These are phyloP conservation scores for Papilio polyxenes DNA, from an alignment of 1,140 invertebrate genomes.

Conservation along the genomic window DNA sequence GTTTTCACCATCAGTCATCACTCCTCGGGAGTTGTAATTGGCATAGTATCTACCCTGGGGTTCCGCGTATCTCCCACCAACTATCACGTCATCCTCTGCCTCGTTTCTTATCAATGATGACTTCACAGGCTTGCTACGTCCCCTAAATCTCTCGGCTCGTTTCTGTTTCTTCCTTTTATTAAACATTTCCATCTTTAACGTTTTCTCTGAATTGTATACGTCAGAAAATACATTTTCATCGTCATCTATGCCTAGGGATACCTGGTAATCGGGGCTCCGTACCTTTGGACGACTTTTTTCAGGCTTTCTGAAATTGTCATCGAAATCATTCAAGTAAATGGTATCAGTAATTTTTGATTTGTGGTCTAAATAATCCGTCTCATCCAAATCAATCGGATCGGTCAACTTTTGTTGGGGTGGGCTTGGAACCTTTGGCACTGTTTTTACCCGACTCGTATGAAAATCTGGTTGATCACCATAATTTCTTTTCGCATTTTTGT, in stretches of 20 bases:
- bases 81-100: constrained; percentile 62
- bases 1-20: constrained; percentile 54
- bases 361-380: constrained; percentile 43
- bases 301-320: constrained; percentile 49
- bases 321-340: constrained; percentile 45
- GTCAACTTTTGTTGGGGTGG: constrained; percentile 43
- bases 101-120: constrained; percentile 34
- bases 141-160: constrained; percentile 22
- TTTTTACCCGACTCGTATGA: constrained; percentile 53
- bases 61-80: constrained; percentile 76
- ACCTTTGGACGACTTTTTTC: constrained; percentile 52
- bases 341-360: constrained; percentile 49
- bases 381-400: constrained; percentile 44
- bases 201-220: background rate
- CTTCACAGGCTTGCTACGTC: constrained; percentile 19
- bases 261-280: constrained; percentile 45
- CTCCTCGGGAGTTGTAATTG: constrained; percentile 50
- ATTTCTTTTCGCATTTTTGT: constrained; percentile 21
- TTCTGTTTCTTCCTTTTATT: constrained; percentile 36
- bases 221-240: constrained; percentile 8
- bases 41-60: constrained; percentile 68
- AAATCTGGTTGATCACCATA: constrained; percentile 62
- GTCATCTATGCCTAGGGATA: background rate
- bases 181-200: constrained; percentile 10
- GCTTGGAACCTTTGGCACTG: constrained; percentile 39